These are phyloP conservation scores for Tapirus indicus DNA, from an alignment of 2,797 vertebrate species.

Conservation along the genomic window DNA sequence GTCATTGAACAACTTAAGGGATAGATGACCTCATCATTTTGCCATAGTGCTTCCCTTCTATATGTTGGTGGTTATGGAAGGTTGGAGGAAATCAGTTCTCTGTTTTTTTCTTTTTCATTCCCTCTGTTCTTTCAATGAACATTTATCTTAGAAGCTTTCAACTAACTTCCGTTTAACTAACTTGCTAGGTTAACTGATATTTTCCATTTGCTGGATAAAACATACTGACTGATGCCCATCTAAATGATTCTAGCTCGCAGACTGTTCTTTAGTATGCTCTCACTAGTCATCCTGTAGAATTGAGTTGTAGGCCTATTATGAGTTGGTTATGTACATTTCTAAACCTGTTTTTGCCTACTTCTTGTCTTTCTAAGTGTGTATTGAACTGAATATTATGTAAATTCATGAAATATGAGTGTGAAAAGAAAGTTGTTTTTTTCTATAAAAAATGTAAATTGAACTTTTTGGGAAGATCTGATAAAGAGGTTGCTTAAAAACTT, in stretches of 20 bases:
- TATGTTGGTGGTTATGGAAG: neutral
- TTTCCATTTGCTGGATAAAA: neutral
- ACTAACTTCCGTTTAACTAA: neutral
- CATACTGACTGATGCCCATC: too few species aligned
- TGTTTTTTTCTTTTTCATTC: neutral
- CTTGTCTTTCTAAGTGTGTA: neutral
- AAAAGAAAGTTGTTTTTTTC: neutral
- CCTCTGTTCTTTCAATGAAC: neutral
- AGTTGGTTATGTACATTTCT: neutral
- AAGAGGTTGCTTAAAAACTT: slow-evolving; percentile 32
- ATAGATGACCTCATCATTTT: neutral
- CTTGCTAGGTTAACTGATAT: neutral
- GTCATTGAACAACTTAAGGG: neutral
- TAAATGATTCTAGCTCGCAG: neutral
- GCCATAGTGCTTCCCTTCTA: neutral
- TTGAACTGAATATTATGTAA: slow-evolving; percentile 9
- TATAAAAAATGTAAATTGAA: slow-evolving; percentile 25
- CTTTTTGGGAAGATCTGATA: slow-evolving; percentile 21
- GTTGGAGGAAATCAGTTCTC: neutral
- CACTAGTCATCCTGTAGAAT: neutral
- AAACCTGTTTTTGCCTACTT: neutral
- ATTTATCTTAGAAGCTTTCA: slow-evolving; percentile 15
- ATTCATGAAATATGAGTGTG: neutral
- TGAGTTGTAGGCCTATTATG: neutral
- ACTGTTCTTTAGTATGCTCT: neutral